Evolutionary conservation across 2,888 invertebrate species (phyloP), one percentile per base, ranked within the genome.

Genomic region (Atrina japonica): DNA sequence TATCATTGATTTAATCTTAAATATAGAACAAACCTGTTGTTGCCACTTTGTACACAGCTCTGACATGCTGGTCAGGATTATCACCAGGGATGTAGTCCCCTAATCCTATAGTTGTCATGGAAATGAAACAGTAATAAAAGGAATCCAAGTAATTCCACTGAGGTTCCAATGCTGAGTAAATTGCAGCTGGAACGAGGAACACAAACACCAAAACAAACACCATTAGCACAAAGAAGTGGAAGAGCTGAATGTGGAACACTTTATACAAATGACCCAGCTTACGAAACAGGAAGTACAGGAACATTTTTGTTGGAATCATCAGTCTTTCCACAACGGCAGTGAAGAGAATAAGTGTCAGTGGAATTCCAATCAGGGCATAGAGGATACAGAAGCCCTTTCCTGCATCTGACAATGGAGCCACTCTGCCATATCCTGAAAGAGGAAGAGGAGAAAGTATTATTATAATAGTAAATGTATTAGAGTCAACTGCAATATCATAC

Each of bases 21-120:
- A 56, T 21, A 0, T 21, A 7, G 18, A 7, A 75, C 93, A 93
- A 91, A 94, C 95, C 93, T 70, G 96, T 95, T 27, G 95, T 95
- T 68, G 93, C 93, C 63, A 96, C 94, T 92, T 96, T 96, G 91
- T 97, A 97, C 18, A 96, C 80, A 0, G 95, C 94, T 50, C 96
- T 92, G 91, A 94, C 93, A n/a, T 93, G 93, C 88, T 95, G 95
- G 78, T 94, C 93, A 0, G 94, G 93, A 11, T 93, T 92, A 87
- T 96, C 96, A 0, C 96, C 96, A 0, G 96, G 96, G 78, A 96
- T 95, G 91, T 95, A 96, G 91, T 97, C 97, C 0, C 96, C 96
- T 2, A 97, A 92, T 16, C 96, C 90, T 85, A 97, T 95, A 75
- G 96, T 96, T 27, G 96, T 96, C 77, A 97, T 92, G 16, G 96